Evolutionary conservation across 1,140 invertebrate species (phyloP), one percentile per base, ranked within the genome.

Genomic region (Holcopasites calliopsidis): DNA sequence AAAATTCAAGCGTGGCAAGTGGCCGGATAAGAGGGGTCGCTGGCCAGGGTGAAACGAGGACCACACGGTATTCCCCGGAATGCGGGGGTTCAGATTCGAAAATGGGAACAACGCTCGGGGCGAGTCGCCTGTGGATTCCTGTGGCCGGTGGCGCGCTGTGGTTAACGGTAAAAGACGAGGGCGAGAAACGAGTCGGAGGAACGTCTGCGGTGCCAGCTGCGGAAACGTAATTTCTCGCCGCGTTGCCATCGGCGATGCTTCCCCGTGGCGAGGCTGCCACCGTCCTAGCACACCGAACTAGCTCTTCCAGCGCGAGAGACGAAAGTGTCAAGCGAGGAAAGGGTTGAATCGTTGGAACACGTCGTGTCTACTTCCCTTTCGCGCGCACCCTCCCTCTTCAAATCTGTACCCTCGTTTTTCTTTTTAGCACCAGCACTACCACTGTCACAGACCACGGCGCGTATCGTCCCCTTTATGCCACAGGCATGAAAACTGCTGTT

Each of bases 161-260:
- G 64, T n/a, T 26, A 3, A 35, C 16, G 42, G 49, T 47, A 61
- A 60, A 76, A 55, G 79, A 42, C 44, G 42, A 26, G n/a, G 76
- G 60, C 49, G 42, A 54, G 73, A 68, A 49, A 78, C 69, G 61
- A 52, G 58, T 44, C 75, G 60, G 55, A 83, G 80, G 80, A 79
- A 83, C 79, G 82, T 83, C 82, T 82, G 80, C 71, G 82, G 72
- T 82, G 76, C 80, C 77, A 82, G 74, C 76, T 79, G 82, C 80
- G 82, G 82, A 83, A 83, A 83, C 82, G 82, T 82, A 83, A 82
- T 83, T 83, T 83, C 82, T 83, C 76, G 82, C 55, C 72, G 79
- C 80, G 82, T 83, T 83, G 80, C 82, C 78, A 82, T 79, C 71
- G 76, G 82, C 78, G 78, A 82, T 69, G 80, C 82, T 62, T 76